These are phyloP conservation scores for Tupaia tana DNA, from an alignment of 2,113 vertebrate genomes.

Conservation along the genomic window DNA sequence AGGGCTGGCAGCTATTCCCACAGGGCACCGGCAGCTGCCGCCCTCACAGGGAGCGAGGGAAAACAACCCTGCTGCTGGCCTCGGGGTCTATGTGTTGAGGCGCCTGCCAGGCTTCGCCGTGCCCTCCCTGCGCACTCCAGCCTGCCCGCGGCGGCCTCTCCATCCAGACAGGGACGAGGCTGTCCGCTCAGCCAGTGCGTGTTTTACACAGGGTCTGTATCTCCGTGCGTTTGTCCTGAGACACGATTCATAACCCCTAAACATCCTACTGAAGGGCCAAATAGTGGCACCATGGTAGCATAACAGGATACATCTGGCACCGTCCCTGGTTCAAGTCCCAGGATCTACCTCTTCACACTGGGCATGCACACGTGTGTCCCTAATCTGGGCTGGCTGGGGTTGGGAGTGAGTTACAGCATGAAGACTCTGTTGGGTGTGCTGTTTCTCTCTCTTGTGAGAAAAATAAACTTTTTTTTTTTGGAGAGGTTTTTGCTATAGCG, in stretches of 20 bases:
- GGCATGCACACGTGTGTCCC: no score
- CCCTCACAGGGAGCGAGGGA: background rate
- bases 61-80: background rate
- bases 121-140: no score
- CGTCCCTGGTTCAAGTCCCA: no score
- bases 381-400: no score
- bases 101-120: background rate
- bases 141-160: background rate
- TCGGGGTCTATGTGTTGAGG: fast-evolving
- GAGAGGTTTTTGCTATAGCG: no score
- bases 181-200: background rate
- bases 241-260: background rate
- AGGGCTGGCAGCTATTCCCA: background rate
- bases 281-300: no score
- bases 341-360: no score
- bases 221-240: background rate
- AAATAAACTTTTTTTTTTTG: no score
- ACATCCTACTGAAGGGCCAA: background rate
- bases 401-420: no score
- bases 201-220: background rate
- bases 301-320: no score
- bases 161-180: background rate
- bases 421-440: no score
- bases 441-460: no score
- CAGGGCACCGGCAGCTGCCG: background rate